Percentiles rank a stretch among this genome's conserved stretches.
These are phyloP conservation scores for Leptodactylus fallax DNA, from an alignment of 2,797 vertebrate genomes.

Conservation along the genomic window DNA sequence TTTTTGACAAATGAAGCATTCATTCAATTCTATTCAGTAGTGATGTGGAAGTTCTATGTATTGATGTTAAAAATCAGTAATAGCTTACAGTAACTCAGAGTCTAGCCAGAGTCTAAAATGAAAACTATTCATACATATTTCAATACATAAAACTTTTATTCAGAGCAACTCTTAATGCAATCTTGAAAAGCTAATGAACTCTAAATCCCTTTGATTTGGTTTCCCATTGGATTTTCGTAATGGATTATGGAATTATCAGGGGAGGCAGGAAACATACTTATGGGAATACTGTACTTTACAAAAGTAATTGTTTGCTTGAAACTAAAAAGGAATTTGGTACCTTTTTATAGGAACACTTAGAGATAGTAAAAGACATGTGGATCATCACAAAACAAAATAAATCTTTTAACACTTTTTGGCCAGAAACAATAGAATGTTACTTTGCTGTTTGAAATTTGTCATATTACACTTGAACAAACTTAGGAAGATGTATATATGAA, in stretches of 20 bases:
- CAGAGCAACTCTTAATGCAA: neutral
- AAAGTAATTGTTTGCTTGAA: neutral
- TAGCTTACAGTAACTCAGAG: neutral
- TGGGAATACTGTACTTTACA: neutral
- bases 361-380: neutral
- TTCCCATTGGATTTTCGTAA: constrained; percentile 10
- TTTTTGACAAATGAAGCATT: neutral
- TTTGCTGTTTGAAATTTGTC: no score
- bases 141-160: constrained; percentile 7
- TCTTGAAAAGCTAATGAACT: constrained; percentile 4
- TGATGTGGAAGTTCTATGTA: neutral
- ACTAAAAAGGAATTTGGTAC: neutral
- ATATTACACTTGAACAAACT: no score
- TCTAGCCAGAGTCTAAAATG: neutral
- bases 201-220: neutral
- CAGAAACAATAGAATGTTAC: no score
- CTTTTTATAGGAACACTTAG: neutral
- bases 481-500: no score
- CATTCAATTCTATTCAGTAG: neutral
- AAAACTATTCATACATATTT: constrained; percentile 34
- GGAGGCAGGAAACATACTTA: neutral
- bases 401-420: no score
- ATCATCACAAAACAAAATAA: no score
- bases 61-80: constrained; percentile 2
- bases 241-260: neutral